These are phyloP conservation scores for Podarcis lilfordi DNA, from an alignment of 2,797 vertebrate species.

Conservation along the genomic window DNA sequence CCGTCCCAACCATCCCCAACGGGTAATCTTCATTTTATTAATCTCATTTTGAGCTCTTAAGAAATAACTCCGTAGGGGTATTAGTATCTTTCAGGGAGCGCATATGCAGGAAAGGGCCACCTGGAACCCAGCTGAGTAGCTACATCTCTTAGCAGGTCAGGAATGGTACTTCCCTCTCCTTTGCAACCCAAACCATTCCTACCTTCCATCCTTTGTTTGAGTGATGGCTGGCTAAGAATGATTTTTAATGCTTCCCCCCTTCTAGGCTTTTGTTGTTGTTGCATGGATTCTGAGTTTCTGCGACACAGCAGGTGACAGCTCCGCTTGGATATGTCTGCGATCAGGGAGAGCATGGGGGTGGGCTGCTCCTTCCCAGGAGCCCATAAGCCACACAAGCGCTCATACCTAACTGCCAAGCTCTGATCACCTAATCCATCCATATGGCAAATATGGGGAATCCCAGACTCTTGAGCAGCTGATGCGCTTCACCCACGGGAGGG, in stretches of 20 bases:
- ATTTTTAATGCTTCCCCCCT: not conserved
- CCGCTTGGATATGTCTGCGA: not conserved
- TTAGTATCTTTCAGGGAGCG: not conserved
- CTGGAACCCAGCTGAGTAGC: not conserved
- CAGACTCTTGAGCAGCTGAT: not conserved
- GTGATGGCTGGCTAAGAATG: not conserved
- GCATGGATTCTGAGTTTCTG: not conserved
- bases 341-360: not conserved
- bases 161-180: not conserved
- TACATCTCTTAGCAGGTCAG: not conserved
- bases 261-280: not conserved
- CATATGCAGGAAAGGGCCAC: not conserved
- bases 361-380: not conserved
- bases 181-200: not conserved
- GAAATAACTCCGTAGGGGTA: slow-evolving; percentile 1
- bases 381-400: not conserved
- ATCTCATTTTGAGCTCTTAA: slow-evolving; percentile 20
- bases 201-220: not conserved
- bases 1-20: not conserved
- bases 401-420: not conserved
- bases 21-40: slow-evolving; percentile 8
- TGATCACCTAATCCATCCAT: not conserved
- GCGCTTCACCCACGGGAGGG: not conserved
- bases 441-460: not conserved
- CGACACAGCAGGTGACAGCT: not conserved